Evolutionary conservation across 2,888 invertebrate species (phyloP), one percentile per base, ranked within the genome.

Genomic region (Uloborus plumipes): DNA sequence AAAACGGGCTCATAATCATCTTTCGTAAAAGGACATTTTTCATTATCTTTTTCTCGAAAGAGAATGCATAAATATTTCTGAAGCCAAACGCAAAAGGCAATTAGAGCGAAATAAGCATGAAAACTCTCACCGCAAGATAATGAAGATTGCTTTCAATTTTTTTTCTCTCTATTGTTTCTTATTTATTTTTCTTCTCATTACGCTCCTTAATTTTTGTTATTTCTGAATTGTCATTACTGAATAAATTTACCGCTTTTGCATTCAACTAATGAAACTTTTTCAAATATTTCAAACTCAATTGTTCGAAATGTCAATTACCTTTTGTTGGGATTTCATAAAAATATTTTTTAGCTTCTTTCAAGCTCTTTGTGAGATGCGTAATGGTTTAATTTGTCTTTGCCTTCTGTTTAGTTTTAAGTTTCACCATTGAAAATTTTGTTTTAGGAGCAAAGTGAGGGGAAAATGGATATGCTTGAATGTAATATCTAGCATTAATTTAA

Each of bases 201-300:
- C 49, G 61, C 58, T 71, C 31, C 39, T 39, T 26, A 16, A 14
- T 75, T 76, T 67, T 67, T 67, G 39, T 53, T 53, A 62, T 59
- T 69, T 69, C 51, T 31, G 55, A 18, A 64, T 58, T 71, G 39
- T 31, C n/a, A n/a, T 50, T 71, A 49, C 64, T 78, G 70, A 70
- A 65, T 71, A 78, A 58, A 62, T 76, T 75, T 75, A 2, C 16
- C 18, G 31, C 2, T 75, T 62, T 65, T 65, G 31, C 20, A 55
- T 50, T 39, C 39, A 39, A 39, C 39, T 39, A 39, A 39, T 39
- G 39, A 39, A 39, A 39, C 39, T 39, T 58, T 62, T 67, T 71
- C 65, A 70, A 78, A 78, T 78, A 78, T 78, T 78, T 78, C 65
- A 71, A 65, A 61, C 55, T 47, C 47, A 69, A 67, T 51, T 69